Conservation (phyloP, 2,888 invertebrate genomes). For the Sphaerophoria taeniata region DNA sequence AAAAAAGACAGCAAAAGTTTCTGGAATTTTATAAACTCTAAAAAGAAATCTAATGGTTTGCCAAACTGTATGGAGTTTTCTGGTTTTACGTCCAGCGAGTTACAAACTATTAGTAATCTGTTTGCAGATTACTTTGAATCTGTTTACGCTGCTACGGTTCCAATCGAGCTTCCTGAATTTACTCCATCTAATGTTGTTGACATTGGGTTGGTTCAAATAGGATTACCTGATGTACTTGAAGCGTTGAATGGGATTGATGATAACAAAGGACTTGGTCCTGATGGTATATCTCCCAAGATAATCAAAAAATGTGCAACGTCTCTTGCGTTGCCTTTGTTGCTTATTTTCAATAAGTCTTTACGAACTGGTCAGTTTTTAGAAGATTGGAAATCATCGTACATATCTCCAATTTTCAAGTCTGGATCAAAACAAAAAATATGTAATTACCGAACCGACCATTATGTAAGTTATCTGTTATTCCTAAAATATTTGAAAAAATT, state of each 20-base stretch:
- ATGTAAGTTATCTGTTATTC: no score
- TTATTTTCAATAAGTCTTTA: background rate
- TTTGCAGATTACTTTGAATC: background rate
- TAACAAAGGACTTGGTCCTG: background rate
- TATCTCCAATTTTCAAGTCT: background rate
- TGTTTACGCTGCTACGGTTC: no score
- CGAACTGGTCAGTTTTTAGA: background rate
- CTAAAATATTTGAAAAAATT: no score
- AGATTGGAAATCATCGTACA: no score
- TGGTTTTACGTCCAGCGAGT: no score
- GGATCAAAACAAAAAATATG: background rate
- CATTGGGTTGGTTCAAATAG: background rate
- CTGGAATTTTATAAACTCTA: background rate
- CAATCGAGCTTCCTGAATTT: background rate
- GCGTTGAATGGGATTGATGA: no score
- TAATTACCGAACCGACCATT: no score
- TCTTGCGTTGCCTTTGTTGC: background rate
- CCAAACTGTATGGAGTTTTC: no score
- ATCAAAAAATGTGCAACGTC: conserved; percentile 7
- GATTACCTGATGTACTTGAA: no score
- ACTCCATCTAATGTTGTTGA: conserved; percentile 1
- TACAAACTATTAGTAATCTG: background rate
- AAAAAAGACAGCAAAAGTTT: background rate
- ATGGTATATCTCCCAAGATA: background rate
- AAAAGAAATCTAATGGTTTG: background rate